phyloP scores from a whole-genome alignment of 2,888 invertebrate genomes.

The Lycia hirtaria region DNA sequence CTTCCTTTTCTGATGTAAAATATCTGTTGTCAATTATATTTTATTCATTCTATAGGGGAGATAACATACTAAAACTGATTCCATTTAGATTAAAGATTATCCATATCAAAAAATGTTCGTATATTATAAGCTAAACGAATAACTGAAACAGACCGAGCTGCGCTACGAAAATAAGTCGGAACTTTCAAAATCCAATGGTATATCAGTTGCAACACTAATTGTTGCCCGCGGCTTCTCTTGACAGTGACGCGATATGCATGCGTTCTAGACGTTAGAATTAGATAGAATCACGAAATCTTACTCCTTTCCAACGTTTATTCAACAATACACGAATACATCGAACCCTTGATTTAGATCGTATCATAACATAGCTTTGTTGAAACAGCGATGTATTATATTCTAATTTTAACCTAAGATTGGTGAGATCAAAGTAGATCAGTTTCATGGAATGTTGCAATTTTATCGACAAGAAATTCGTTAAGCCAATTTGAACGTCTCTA shows the following conservation, averaged over 20 bases:
- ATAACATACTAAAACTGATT: no score
- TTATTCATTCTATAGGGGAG: no score
- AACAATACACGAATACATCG: conserved; percentile 36
- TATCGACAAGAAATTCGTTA: conserved; percentile 56
- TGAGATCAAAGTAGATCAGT: conserved; percentile 27
- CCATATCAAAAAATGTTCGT: no score
- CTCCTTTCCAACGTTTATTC: conserved; percentile 23
- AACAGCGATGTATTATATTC: conserved; percentile 34
- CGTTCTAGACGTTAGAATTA: conserved; percentile 67
- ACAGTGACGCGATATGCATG: conserved; percentile 71
- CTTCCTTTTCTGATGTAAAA: no score
- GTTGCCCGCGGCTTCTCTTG: conserved; percentile 63
- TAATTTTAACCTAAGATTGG: neutral
- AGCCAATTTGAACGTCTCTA: conserved; percentile 55
- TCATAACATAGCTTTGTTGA: neutral
- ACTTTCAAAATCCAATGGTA: neutral
- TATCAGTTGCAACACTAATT: conserved; percentile 33
- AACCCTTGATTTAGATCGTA: conserved; percentile 23
- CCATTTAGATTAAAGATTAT: no score
- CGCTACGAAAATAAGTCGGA: neutral
- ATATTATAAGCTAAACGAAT: no score
- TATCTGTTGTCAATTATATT: no score
- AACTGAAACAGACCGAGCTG: no score
- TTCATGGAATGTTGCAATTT: conserved; percentile 52
- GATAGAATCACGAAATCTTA: conserved; percentile 51